phyloP scores from a whole-genome alignment of 1,140 invertebrate genomes.

The Drosophila kurseongensis region DNA sequence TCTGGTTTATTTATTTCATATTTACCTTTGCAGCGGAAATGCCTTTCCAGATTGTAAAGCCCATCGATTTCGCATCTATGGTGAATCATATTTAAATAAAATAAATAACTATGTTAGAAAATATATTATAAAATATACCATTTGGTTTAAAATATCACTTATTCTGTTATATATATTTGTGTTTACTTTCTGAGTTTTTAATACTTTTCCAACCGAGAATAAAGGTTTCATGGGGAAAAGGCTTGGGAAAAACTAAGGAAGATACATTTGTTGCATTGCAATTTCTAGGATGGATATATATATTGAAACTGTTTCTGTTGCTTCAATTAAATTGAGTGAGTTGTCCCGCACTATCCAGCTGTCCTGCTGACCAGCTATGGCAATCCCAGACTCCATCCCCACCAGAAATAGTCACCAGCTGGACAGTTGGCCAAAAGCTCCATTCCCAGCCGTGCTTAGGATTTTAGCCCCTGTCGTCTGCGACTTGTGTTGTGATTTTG shows the following conservation, averaged over 20 bases:
- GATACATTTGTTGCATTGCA: neutral
- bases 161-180: neutral
- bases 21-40: constrained; percentile 54
- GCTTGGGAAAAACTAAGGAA: neutral
- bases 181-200: neutral
- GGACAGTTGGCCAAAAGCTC: constrained; percentile 28
- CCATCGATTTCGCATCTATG: constrained; percentile 1
- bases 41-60: constrained; percentile 7
- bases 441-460: constrained; percentile 45
- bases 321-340: constrained; percentile 63
- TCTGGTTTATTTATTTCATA: constrained; percentile 70
- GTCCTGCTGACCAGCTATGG: constrained; percentile 22
- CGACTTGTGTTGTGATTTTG: constrained; percentile 72
- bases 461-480: constrained; percentile 70
- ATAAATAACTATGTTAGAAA: neutral
- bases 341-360: constrained; percentile 10
- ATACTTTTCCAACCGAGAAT: neutral
- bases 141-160: neutral
- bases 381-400: neutral
- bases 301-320: constrained; percentile 4
- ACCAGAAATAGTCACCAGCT: constrained; percentile 36
- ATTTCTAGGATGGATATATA: neutral
- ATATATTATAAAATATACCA: neutral
- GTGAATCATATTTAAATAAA: constrained; percentile 27
- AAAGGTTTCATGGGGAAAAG: no score